Evolutionary conservation across 1,140 invertebrate species (phyloP).

Genomic region (Drosophila yakuba): DNA sequence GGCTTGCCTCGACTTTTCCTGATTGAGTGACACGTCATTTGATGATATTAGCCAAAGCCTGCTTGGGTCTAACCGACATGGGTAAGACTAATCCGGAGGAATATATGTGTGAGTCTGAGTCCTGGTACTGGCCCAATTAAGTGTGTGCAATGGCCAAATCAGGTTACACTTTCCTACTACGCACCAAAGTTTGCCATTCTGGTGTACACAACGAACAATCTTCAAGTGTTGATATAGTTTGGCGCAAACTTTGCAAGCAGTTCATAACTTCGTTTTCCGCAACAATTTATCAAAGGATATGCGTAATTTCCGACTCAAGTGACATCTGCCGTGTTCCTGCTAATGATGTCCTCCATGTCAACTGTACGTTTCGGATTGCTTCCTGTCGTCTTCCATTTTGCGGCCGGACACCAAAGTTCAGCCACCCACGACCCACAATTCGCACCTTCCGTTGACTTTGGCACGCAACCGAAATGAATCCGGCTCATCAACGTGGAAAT

Average conservation of each 20-base stretch:
- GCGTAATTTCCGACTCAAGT: conserved; percentile 64
- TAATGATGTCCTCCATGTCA: conserved; percentile 60
- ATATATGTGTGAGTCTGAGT: background rate
- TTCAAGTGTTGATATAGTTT: conserved; percentile 50
- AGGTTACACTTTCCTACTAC: conserved; percentile 4
- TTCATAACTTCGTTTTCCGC: conserved; percentile 68
- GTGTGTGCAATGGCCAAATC: background rate
- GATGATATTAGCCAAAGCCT: conserved; percentile 69
- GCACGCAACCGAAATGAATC: conserved; percentile 64
- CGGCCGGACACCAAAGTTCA: background rate
- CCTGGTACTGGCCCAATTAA: background rate
- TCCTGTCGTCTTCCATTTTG: conserved; percentile 23
- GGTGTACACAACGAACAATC: conserved; percentile 9
- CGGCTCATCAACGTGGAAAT: conserved; percentile 55
- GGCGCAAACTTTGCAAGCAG: conserved; percentile 48
- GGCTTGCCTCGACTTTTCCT: conserved; percentile 20
- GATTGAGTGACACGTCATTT: conserved; percentile 66
- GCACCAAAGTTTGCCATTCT: conserved; percentile 24
- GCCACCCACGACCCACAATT: conserved; percentile 14
- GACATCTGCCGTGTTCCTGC: conserved; percentile 42
- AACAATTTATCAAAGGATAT: conserved; percentile 73
- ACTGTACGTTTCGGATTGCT: conserved; percentile 45
- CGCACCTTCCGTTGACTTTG: conserved; percentile 45
- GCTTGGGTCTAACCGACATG: conserved; percentile 58
- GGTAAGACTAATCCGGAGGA: conserved; percentile 39